Conservation (phyloP, 2,113 vertebrate species). For the Gobiocypris rarus region DNA sequence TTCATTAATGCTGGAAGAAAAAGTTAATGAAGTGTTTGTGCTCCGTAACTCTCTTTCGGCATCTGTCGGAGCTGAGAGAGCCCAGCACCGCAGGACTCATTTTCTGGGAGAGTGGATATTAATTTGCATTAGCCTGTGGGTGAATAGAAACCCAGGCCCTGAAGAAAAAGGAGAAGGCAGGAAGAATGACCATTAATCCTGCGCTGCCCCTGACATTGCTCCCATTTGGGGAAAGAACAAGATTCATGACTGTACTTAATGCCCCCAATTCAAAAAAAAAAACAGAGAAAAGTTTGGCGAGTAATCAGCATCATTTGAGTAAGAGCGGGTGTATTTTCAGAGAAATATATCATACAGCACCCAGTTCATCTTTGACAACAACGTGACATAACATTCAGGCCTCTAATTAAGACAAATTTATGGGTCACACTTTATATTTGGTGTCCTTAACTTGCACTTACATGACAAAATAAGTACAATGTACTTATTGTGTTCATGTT, state of each 20-base stretch:
- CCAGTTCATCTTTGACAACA: neutral
- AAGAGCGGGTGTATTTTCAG: slow-evolving; percentile 39
- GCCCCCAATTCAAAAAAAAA: slow-evolving; percentile 32
- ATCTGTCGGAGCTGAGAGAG: slow-evolving; percentile 30
- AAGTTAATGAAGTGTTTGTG: slow-evolving; percentile 62
- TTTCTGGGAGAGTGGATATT: slow-evolving; percentile 61
- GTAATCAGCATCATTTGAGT: slow-evolving; percentile 39
- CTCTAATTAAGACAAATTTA: neutral
- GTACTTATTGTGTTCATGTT: too few species aligned
- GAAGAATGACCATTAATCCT: slow-evolving; percentile 59
- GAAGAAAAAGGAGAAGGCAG: slow-evolving; percentile 50
- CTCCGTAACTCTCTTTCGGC: slow-evolving; percentile 52
- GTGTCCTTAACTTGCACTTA: too few species aligned
- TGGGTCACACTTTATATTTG: neutral
- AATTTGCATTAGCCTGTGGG: slow-evolving; percentile 62
- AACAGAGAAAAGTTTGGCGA: slow-evolving; percentile 5
- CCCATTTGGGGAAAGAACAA: slow-evolving; percentile 57
- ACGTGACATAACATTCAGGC: neutral
- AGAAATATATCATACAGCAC: slow-evolving; percentile 8
- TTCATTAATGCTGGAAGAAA: slow-evolving; percentile 49
- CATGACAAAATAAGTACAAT: too few species aligned
- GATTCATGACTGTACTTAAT: slow-evolving; percentile 61
- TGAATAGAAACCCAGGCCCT: slow-evolving; percentile 45
- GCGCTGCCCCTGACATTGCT: slow-evolving; percentile 27
- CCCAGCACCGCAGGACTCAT: slow-evolving; percentile 49